Percentiles rank a stretch among this genome's conserved stretches.
phyloP scores from a whole-genome alignment of 1,140 invertebrate species.

The Drosophila chauvacae region DNA sequence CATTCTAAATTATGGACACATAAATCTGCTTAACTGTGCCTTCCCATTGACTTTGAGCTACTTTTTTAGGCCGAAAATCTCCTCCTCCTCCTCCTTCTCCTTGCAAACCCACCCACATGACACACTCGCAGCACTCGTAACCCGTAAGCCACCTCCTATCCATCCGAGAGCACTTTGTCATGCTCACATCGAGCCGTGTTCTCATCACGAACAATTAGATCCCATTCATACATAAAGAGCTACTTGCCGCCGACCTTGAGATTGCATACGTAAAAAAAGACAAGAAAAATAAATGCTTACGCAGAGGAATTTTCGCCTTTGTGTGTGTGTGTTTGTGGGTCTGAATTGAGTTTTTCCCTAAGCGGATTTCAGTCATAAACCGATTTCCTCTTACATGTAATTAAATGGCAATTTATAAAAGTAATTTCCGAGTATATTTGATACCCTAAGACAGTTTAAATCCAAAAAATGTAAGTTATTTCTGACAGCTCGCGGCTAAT shows the following conservation, averaged over 20 bases:
- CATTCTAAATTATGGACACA: conserved; percentile 6
- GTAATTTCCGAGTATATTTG: conserved; percentile 3
- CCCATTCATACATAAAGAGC: conserved; percentile 78
- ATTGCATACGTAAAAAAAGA: conserved; percentile 43
- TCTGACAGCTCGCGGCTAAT: conserved; percentile 53
- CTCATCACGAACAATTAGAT: conserved; percentile 78
- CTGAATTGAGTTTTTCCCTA: conserved; percentile 33
- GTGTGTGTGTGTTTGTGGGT: conserved; percentile 6
- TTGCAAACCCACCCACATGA: conserved; percentile 24
- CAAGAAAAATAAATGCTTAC: conserved; percentile 57
- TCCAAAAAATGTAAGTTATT: conserved; percentile 20
- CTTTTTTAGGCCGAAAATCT: conserved; percentile 26
- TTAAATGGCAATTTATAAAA: conserved; percentile 56
- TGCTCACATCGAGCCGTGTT: conserved; percentile 32
- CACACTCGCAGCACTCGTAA: neutral
- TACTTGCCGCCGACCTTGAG: conserved; percentile 74
- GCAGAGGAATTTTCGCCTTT: conserved; percentile 39
- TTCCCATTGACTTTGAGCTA: conserved; percentile 43
- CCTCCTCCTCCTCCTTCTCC: neutral
- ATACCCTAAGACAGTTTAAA: conserved; percentile 4
- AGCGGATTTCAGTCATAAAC: conserved; percentile 53
- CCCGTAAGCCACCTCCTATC: conserved; percentile 17
- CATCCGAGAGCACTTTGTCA: conserved; percentile 29
- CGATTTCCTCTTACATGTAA: conserved; percentile 64
- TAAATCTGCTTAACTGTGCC: conserved; percentile 32